These are phyloP conservation scores for Ispidina lecontei DNA, from an alignment of 2,797 vertebrate genomes.

Conservation along the genomic window DNA sequence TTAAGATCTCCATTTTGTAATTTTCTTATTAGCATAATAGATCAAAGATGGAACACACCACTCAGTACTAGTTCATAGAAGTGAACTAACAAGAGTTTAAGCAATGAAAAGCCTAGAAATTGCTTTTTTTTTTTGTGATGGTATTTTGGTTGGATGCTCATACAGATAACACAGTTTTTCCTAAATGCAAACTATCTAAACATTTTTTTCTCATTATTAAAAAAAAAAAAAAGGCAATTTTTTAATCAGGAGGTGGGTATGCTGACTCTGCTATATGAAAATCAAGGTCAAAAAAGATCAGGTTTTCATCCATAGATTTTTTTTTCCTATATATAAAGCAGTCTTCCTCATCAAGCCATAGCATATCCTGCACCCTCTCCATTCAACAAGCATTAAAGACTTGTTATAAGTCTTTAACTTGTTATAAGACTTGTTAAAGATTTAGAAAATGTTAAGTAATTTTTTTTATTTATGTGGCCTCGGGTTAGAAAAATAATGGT, in stretches of 20 bases:
- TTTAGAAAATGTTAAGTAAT: not conserved
- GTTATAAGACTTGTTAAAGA: too few relatives aligned
- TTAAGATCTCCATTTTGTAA: not conserved
- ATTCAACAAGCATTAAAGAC: not conserved
- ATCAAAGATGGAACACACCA: not conserved
- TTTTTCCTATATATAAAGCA: not conserved
- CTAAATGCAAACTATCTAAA: not conserved
- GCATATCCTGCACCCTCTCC: not conserved
- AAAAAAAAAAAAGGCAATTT: not conserved
- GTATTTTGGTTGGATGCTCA: not conserved
- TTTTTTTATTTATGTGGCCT: not conserved
- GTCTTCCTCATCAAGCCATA: not conserved
- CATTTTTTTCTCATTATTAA: not conserved
- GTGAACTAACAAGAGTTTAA: not conserved
- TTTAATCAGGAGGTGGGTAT: not conserved
- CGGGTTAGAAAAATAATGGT: rapidly evolving
- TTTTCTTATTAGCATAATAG: not conserved
- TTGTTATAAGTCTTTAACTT: too few relatives aligned
- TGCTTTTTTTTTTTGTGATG: not conserved
- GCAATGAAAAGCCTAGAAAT: not conserved
- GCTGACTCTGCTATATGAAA: not conserved
- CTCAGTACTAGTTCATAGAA: not conserved
- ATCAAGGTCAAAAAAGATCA: not conserved
- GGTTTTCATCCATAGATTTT: not conserved
- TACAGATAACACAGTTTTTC: rapidly evolving